Evolutionary conservation across 2,113 vertebrate genomes (phyloP).

Genomic region (Hippolais icterina): DNA sequence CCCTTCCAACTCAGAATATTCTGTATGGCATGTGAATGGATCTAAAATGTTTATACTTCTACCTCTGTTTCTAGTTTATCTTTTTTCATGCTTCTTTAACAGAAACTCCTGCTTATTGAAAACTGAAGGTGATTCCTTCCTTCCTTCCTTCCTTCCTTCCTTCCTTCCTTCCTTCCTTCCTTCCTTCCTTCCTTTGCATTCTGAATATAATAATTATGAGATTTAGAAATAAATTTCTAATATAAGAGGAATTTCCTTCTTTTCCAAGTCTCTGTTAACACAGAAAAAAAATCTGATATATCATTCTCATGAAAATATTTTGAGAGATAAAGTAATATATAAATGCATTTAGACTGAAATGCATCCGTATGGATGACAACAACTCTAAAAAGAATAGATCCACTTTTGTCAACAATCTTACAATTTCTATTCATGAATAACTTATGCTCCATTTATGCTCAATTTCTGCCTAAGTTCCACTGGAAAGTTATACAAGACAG

Average conservation of each 20-base stretch:
- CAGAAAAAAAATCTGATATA: background rate
- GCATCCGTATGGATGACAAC: constrained; percentile 4
- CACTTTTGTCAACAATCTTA: constrained; percentile 33
- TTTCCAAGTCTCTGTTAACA: background rate
- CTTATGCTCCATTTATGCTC: constrained; percentile 34
- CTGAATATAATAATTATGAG: background rate
- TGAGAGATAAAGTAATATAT: background rate
- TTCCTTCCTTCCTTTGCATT: background rate
- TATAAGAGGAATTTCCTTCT: background rate
- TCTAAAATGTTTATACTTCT: background rate
- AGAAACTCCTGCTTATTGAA: background rate
- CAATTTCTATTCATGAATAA: constrained; percentile 50
- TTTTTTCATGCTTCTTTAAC: background rate
- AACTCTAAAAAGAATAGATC: background rate
- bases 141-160: no score
- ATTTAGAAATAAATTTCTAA: background rate
- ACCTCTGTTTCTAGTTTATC: background rate
- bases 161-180: no score
- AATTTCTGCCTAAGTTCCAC: background rate
- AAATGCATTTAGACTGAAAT: background rate
- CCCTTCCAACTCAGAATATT: background rate
- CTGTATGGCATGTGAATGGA: background rate
- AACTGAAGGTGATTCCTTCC: background rate
- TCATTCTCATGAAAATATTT: background rate
- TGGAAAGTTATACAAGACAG: background rate